Conservation (phyloP, 2,888 invertebrate genomes). For the Drosophila sordidapex region DNA sequence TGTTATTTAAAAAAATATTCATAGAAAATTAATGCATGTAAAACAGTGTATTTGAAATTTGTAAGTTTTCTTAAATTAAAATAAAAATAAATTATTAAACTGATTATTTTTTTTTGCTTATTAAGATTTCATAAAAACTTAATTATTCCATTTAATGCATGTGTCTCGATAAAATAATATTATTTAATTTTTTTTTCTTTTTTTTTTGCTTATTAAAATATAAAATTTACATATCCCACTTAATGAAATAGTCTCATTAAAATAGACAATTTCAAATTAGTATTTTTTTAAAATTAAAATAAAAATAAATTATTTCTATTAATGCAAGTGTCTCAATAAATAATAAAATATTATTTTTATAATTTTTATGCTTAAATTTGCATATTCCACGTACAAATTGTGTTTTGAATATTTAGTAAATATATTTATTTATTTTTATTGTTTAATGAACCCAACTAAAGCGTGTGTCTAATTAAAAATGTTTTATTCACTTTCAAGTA, state of each 20-base stretch:
- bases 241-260: too few species aligned
- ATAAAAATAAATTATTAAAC: too few species aligned
- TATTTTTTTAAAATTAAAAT: too few species aligned
- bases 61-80: too few species aligned
- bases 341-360: neutral
- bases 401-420: too few species aligned
- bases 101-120: too few species aligned
- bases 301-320: neutral
- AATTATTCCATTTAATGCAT: neutral
- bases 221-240: too few species aligned
- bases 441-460: neutral
- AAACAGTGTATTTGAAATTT: too few species aligned
- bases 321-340: neutral
- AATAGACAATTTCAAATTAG: too few species aligned
- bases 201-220: too few species aligned
- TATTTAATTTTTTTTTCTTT: neutral
- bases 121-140: too few species aligned
- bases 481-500: neutral
- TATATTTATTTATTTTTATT: neutral
- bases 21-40: too few species aligned
- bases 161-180: neutral
- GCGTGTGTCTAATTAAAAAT: neutral
- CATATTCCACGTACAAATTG: neutral
- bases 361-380: neutral
- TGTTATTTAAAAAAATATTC: neutral